Evolutionary conservation across 2,888 invertebrate species (phyloP), one percentile per base, ranked within the genome.

Genomic region (Sarcophaga variegata): DNA sequence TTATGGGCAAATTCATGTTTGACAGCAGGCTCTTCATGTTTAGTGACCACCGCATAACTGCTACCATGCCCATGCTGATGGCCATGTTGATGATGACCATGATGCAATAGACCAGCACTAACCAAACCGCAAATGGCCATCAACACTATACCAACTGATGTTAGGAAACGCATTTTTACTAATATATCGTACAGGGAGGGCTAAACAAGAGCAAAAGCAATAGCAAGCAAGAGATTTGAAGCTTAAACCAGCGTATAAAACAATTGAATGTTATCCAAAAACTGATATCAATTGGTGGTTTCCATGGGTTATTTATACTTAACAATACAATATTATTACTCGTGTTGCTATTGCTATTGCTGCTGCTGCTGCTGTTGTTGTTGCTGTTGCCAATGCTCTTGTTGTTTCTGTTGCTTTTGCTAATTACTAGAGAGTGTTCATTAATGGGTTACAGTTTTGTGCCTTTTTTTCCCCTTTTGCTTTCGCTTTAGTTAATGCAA

Each of bases 21-120:
- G n/a, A 76, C 76, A 80, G 17, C 22, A 12, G 84, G 90, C 74
- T 88, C 89, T 74, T 91, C 92, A 82, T 92, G 91, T 79, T 90
- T 91, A 49, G 89, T 91, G 67, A 92, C 22, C 76, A 90, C 90
- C 20, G 90, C 90, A 88, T 91, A 92, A 85, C 92, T 90, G 63
- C 89, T 90, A 11, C 90, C 90, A 54, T 89, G 90, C 67, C 81
- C 86, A 17, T 89, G 90, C 64, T 84, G 77, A 27, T 89, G 86
- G 2, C 22, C 67, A 45, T 14, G 37, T 88, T 77, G 69, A 84
- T 89, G 75, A 90, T 22, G 47, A 90, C 54, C 54, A 54, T 47
- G 4, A 90, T 79, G 75, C 83, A 77, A 62, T 71, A 84, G 85
- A 89, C 86, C 86, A 70, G 86, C 84, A 90, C 85, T 75, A 84